Evolutionary conservation across 2,113 vertebrate genomes (phyloP).

Genomic region (Rhadina sibilatrix): DNA sequence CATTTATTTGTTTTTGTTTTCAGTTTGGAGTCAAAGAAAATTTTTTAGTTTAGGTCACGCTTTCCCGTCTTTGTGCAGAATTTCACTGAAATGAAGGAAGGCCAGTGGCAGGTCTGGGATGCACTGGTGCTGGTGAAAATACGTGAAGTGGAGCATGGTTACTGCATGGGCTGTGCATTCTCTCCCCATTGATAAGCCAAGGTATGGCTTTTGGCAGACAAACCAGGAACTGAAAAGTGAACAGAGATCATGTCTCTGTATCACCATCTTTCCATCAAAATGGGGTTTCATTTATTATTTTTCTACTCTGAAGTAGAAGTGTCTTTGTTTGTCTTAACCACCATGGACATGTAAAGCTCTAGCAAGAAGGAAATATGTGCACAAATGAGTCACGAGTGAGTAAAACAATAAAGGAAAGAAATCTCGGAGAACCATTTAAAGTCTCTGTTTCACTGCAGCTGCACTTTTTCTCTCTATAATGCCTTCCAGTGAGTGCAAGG

Average conservation of each 20-base stretch:
- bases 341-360: neutral
- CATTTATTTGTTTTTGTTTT: neutral
- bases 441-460: neutral
- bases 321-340: neutral
- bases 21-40: neutral
- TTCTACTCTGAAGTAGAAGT: neutral
- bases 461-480: neutral
- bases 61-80: neutral
- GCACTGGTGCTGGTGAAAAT: neutral
- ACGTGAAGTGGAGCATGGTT: neutral
- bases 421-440: neutral
- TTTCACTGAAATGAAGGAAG: neutral
- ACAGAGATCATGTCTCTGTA: neutral
- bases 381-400: neutral
- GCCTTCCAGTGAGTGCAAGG: neutral
- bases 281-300: neutral
- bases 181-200: neutral
- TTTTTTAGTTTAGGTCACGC: neutral
- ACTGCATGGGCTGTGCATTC: accelerated
- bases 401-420: neutral
- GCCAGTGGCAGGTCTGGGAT: neutral
- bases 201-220: neutral
- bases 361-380: neutral
- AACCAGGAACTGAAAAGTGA: neutral
- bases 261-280: neutral